These are phyloP conservation scores for Progne subis DNA, from an alignment of 2,113 vertebrate genomes.

Conservation along the genomic window DNA sequence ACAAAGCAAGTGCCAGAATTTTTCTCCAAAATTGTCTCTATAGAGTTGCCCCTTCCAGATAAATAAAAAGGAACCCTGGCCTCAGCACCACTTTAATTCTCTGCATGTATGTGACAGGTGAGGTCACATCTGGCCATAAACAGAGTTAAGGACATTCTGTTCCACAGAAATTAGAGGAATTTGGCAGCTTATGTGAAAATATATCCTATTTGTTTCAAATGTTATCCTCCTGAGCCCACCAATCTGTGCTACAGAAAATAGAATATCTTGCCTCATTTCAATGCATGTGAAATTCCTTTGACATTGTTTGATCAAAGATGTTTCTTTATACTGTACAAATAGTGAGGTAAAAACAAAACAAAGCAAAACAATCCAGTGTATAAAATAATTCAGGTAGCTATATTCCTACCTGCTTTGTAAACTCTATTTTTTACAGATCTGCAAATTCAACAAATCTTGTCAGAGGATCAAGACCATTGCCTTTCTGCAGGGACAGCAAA, in stretches of 20 bases:
- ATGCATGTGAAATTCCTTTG: background rate
- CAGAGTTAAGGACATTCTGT: background rate
- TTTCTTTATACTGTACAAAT: background rate
- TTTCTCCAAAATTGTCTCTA: background rate
- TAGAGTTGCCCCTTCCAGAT: background rate
- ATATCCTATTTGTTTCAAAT: background rate
- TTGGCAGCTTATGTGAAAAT: background rate
- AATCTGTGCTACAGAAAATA: background rate
- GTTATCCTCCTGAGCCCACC: background rate
- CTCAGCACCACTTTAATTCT: background rate
- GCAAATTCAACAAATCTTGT: background rate
- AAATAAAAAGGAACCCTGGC: background rate
- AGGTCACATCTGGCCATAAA: background rate
- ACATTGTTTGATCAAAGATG: background rate
- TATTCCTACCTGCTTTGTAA: background rate
- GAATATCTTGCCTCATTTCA: background rate
- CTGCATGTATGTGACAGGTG: background rate
- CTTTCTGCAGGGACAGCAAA: conserved; percentile 3
- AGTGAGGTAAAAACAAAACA: background rate
- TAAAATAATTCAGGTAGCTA: background rate
- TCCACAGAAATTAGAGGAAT: background rate
- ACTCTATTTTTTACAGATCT: background rate
- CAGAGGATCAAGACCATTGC: background rate
- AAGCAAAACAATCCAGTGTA: background rate
- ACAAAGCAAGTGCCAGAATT: background rate